These are phyloP conservation scores for Poeciliopsis retropinna DNA, from an alignment of 2,113 vertebrate species.

Conservation along the genomic window DNA sequence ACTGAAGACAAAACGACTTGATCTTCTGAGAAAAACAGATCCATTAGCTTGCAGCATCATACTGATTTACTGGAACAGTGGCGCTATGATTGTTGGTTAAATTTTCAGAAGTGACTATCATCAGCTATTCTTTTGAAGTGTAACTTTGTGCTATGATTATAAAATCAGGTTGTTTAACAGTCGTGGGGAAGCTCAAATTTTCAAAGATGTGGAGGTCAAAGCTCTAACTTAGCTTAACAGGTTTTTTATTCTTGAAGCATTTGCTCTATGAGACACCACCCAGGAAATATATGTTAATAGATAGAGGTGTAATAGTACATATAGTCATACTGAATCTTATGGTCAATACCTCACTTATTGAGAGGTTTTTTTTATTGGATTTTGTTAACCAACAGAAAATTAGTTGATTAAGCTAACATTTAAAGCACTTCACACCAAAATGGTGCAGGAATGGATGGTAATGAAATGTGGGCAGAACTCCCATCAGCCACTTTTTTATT, in stretches of 20 bases:
- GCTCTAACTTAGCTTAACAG: constrained; percentile 7
- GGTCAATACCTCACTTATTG: too few species aligned
- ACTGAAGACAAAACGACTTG: constrained; percentile 14
- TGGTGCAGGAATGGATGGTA: too few species aligned
- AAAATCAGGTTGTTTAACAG: neutral
- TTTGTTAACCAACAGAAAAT: too few species aligned
- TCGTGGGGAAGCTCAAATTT: neutral
- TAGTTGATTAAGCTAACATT: too few species aligned
- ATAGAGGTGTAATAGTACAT: too few species aligned
- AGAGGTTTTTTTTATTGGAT: too few species aligned
- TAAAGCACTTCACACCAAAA: too few species aligned
- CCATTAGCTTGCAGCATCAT: neutral
- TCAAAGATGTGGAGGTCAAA: neutral
- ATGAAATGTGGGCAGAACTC: too few species aligned
- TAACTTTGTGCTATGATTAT: neutral
- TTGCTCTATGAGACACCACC: neutral
- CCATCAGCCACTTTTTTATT: too few species aligned
- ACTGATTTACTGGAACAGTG: neutral
- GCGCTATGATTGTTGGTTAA: neutral
- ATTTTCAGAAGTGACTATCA: neutral
- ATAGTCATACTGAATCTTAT: too few species aligned
- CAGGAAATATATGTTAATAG: too few species aligned
- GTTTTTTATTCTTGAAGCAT: neutral
- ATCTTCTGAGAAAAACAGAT: neutral
- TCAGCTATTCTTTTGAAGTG: neutral